Conservation (phyloP, 2,888 invertebrate species). For the Campoplex capitator region DNA sequence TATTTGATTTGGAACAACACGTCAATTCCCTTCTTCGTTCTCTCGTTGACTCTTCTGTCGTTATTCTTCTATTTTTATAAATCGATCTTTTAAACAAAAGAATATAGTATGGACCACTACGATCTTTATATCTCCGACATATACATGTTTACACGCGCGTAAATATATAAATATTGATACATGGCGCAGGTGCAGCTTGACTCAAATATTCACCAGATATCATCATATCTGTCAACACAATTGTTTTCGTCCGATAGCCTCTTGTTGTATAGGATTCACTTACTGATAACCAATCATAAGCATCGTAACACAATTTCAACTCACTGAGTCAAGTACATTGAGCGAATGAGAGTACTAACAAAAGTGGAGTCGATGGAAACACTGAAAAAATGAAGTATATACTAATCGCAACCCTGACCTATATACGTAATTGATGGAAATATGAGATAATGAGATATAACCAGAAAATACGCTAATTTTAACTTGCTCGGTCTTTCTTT, state of each 20-base stretch:
- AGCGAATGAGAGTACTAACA: not conserved
- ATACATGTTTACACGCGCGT: not conserved
- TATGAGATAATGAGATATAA: not conserved
- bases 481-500: no score
- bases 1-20: no score
- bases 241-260: slow-evolving; percentile 26
- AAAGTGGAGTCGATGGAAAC: not conserved
- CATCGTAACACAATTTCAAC: not conserved
- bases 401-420: slow-evolving; percentile 22
- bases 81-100: no score
- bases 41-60: no score
- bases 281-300: slow-evolving; percentile 34
- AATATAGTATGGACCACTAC: no score
- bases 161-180: slow-evolving; percentile 1
- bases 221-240: slow-evolving; percentile 52
- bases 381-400: not conserved
- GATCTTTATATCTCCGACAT: no score
- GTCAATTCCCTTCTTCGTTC: no score
- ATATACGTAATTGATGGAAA: slow-evolving; percentile 13
- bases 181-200: not conserved
- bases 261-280: not conserved
- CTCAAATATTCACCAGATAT: slow-evolving; percentile 27
- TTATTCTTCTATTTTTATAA: no score
- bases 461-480: no score
- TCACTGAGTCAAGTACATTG: not conserved